A percentile compares a stretch with the other conserved stretches of the same genome.
phyloP scores from a whole-genome alignment of 2,797 vertebrate genomes.

The Psittacula derbiana region DNA sequence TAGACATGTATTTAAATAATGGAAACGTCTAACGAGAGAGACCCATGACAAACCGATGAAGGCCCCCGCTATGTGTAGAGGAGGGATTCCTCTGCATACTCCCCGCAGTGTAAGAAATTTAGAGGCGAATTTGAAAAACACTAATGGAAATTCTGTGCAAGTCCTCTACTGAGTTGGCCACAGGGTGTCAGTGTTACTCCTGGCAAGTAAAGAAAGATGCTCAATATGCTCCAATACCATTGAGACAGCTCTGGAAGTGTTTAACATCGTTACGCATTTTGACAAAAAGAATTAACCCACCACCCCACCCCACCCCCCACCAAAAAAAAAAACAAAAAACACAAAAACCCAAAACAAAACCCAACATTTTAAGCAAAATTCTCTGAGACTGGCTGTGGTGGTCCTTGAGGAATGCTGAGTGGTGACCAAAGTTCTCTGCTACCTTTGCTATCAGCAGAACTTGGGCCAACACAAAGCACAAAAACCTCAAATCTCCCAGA shows the following conservation, averaged over 20 bases:
- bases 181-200: slow-evolving; percentile 33
- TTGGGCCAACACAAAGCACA: not conserved
- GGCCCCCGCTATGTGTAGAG: accelerated
- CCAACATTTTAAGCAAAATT: not conserved
- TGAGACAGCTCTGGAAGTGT: not conserved
- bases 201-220: not conserved
- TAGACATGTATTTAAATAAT: not conserved
- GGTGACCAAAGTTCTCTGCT: not conserved
- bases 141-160: not conserved
- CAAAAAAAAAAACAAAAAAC: no score
- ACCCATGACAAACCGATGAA: not conserved
- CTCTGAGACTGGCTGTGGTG: not conserved
- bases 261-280: not conserved
- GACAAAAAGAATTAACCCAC: not conserved
- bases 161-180: not conserved
- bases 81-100: not conserved
- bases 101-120: not conserved
- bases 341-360: not conserved
- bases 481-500: not conserved
- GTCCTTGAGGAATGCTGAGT: not conserved
- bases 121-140: not conserved
- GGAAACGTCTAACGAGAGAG: not conserved
- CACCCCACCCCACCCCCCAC: no score
- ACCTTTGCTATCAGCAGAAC: not conserved
- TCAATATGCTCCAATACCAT: not conserved